Evolutionary conservation across 2,113 vertebrate species (phyloP), one percentile per base, ranked within the genome.

Genomic region (Parotia lawesii): DNA sequence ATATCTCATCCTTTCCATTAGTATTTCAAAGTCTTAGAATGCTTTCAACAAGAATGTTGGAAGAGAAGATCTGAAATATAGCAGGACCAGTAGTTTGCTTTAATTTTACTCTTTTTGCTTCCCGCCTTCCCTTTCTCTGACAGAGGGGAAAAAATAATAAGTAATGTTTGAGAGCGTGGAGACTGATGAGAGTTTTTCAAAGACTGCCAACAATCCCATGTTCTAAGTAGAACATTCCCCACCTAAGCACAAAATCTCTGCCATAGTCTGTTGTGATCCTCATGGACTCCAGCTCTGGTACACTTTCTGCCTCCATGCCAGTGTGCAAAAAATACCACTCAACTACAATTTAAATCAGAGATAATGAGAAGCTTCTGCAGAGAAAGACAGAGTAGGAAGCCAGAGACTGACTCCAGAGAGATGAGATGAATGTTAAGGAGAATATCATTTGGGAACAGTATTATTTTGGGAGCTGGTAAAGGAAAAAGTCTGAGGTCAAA

Each of bases 241-340:
- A 47, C 31, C 25, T 24, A 8, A 65, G 22, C 31, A 40, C 15
- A 72, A 69, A 44, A 53, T 27, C 2, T 77, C 28, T 78, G 10
- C 18, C 14, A 11, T 15, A 31, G 6, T 9, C 11, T 62, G 4
- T 29, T 44, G 31, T 19, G 21, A 38, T 53, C 31, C 33, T 64
- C 10, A 35, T 4, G 21, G 10, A 48, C 16, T 35, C 4, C 42
- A 33, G 2, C 21, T 85, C 21, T 6, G 3, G 20, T 16, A 14
- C 2, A 54, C 10, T 56, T 35, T 67, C 4, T 64, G 14, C 1
- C 3, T 8, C 6, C 4, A 8, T 33, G 4, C 5, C 33, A 56
- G 7, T 1, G 7, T 29, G 12, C 3, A 48, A 47, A 64, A 64
- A 60, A 70, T n/a, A 6, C 16, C 38, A 29, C 12, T 8, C 5